Evolutionary conservation across 2,888 invertebrate genomes (phyloP), one percentile per base, ranked within the genome.

Genomic region (Ellobium chinense): DNA sequence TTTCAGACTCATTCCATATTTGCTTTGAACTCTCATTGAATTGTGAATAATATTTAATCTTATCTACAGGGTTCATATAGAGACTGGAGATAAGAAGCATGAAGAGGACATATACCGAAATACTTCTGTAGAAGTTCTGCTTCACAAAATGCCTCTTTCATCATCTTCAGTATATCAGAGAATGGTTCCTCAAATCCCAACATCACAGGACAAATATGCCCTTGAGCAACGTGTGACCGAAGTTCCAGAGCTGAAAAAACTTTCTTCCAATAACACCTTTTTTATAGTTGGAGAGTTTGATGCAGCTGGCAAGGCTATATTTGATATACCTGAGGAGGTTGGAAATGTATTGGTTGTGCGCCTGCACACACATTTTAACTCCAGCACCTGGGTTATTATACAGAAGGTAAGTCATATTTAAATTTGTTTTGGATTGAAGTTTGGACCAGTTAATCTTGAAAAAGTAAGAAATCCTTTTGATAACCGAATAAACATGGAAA

Each of bases 341-440:
- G 77, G 60, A 14, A 60, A 58, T 39, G 60, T 78, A 2, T 78
- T 58, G 69, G 66, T 68, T 60, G n/a, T 78, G 12, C 68, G 77
- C 27, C 24, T 78, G 21, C 54, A 39, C 29, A 29, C 69, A 31
- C 62, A 60, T 46, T n/a, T 69, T 27, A 14, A 24, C 12, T 78
- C 69, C 4, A 1, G 24, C 27, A 69, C 77, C 0, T 78, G 77
- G 77, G 29, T 78, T 36, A 18, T 78, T 39, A 60, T 78, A 14
- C n/a, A 60, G 39, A 68, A 69, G 69, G 77, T 78, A 36, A 68
- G 77, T 70, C 4, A 0, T 68, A 46, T 68, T 46, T 27, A 65
- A 21, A 36, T 65, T 14, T 4, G 65, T 65, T 5, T 27, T 27
- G 58, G 21, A n/a, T n/a, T n/a, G n/a, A n/a, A n/a, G n/a, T n/a